A percentile compares a stretch with the other conserved stretches of the same genome.
Evolutionary conservation across 2,797 vertebrate genomes (phyloP).

Genomic region (Coregonus suidteri): DNA sequence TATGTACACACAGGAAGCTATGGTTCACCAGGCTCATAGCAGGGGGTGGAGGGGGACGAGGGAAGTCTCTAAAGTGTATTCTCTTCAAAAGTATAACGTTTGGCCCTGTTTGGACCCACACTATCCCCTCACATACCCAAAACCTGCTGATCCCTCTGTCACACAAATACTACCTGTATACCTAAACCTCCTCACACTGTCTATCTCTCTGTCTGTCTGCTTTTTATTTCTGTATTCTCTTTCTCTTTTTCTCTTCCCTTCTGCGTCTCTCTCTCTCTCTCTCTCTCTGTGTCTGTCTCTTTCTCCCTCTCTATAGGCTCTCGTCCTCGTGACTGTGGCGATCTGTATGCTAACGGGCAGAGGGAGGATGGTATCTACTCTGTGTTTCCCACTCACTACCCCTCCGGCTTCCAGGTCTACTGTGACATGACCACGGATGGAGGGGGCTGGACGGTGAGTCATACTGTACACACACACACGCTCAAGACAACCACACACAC

Average conservation of each 20-base stretch:
- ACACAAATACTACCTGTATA: background rate
- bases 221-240: conserved; percentile 16
- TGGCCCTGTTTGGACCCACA: conserved; percentile 14
- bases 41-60: no score
- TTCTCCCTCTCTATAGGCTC: conserved; percentile 75
- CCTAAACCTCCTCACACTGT: no score
- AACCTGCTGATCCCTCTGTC: background rate
- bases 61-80: background rate
- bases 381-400: conserved; percentile 91
- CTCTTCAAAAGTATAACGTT: conserved; percentile 21
- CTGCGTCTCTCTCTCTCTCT: background rate
- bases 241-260: background rate
- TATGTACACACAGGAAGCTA: background rate
- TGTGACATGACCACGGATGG: conserved; percentile 96
- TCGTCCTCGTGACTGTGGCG: conserved; percentile 92
- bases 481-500: background rate
- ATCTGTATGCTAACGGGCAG: conserved; percentile 88
- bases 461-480: conserved; percentile 13
- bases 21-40: no score
- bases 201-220: background rate
- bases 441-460: conserved; percentile 97
- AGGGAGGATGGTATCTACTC: conserved; percentile 96
- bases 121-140: no score
- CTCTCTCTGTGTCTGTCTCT: background rate
- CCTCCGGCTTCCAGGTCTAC: conserved; percentile 94